A percentile compares a stretch with the other conserved stretches of the same genome.
Conservation (phyloP, 2,888 invertebrate genomes). For the Apotomis capreana region DNA sequence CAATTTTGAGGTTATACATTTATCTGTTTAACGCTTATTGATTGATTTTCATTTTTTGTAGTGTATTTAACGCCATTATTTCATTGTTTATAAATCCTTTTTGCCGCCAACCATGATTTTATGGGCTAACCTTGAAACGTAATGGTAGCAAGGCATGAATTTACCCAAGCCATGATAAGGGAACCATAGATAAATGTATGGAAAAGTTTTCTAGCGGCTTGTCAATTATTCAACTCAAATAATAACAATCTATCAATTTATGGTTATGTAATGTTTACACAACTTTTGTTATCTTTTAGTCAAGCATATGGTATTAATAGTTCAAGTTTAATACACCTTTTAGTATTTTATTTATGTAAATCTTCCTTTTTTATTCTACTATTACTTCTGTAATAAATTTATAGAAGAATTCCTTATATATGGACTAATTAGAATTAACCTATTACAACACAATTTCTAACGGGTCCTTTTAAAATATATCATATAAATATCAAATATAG, state of each 20-base stretch:
- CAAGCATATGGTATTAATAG: constrained; percentile 20
- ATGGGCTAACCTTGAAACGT: background rate
- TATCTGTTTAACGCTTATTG: background rate
- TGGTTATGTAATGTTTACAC: constrained; percentile 37
- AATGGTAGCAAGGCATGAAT: too few relatives aligned
- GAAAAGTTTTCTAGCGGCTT: constrained; percentile 32
- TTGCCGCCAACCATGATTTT: background rate
- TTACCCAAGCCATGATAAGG: constrained; percentile 20
- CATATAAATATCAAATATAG: too few relatives aligned
- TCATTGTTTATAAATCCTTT: background rate
- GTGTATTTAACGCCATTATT: constrained; percentile 1
- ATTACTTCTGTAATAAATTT: background rate
- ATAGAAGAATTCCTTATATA: too few relatives aligned
- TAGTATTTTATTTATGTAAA: background rate
- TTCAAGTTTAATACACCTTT: constrained; percentile 1
- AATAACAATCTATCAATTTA: constrained; percentile 33
- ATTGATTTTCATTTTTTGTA: background rate
- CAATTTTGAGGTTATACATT: constrained; percentile 37
- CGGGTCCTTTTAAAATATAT: too few relatives aligned
- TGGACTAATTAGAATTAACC: too few relatives aligned
- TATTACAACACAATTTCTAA: too few relatives aligned
- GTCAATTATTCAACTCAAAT: constrained; percentile 19
- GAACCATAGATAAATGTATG: constrained; percentile 36
- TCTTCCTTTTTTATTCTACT: background rate
- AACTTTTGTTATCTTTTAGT: constrained; percentile 26